These are phyloP conservation scores for Chelonia mydas DNA, from an alignment of 2,797 vertebrate species.

Conservation along the genomic window DNA sequence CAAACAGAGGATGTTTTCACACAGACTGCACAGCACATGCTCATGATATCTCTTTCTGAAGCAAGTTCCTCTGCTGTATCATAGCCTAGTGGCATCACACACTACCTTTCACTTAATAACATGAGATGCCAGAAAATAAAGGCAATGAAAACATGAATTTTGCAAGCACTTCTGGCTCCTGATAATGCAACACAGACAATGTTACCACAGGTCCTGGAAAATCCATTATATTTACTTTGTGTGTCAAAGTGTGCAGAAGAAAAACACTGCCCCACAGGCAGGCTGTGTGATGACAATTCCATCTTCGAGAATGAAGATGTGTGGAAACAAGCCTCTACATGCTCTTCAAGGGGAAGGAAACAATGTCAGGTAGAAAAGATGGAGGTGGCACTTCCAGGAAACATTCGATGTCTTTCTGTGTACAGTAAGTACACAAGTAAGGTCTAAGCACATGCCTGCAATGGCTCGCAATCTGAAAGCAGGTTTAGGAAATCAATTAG, in stretches of 20 bases:
- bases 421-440: background rate
- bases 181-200: background rate
- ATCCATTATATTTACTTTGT: background rate
- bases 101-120: background rate
- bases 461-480: background rate
- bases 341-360: background rate
- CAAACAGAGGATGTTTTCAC: background rate
- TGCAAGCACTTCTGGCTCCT: background rate
- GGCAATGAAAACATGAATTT: background rate
- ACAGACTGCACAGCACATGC: background rate
- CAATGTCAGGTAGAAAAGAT: fast-evolving
- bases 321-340: background rate
- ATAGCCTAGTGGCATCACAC: background rate
- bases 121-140: background rate
- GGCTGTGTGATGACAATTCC: background rate
- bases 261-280: conserved; percentile 18
- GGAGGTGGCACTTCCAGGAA: background rate
- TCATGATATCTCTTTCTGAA: background rate
- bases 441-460: background rate
- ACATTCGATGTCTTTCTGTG: background rate
- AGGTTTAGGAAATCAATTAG: background rate
- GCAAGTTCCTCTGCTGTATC: background rate
- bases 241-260: background rate
- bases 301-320: background rate
- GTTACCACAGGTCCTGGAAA: conserved; percentile 11